These are phyloP conservation scores for Botia kubotai DNA, from an alignment of 2,797 vertebrate species.

Conservation along the genomic window DNA sequence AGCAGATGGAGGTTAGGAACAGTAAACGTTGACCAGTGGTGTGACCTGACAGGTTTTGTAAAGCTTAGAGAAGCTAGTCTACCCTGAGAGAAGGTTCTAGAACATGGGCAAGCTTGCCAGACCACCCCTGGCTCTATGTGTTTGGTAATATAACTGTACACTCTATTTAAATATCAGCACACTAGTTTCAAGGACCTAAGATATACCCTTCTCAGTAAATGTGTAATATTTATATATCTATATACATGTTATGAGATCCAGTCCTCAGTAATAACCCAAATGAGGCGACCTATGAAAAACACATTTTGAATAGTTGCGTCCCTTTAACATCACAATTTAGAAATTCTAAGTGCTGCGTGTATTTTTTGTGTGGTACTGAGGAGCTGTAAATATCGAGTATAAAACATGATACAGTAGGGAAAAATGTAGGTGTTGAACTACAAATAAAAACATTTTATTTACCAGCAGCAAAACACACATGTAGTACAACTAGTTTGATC, in stretches of 20 bases:
- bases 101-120: constrained; percentile 82
- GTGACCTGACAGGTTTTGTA: constrained; percentile 78
- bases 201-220: constrained; percentile 77
- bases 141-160: constrained; percentile 86
- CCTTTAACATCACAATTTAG: constrained; percentile 76
- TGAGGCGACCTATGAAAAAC: constrained; percentile 81
- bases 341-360: constrained; percentile 84
- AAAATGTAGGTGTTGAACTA: constrained; percentile 78
- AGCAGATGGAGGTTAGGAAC: constrained; percentile 37
- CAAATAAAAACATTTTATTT: constrained; percentile 71
- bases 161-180: constrained; percentile 83
- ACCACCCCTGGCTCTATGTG: constrained; percentile 78
- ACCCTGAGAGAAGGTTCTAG: constrained; percentile 86
- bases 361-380: constrained; percentile 81
- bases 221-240: constrained; percentile 80
- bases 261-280: constrained; percentile 82
- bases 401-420: constrained; percentile 72
- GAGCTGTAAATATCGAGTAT: constrained; percentile 77
- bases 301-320: constrained; percentile 74
- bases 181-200: constrained; percentile 81
- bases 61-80: constrained; percentile 85
- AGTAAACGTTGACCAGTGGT: constrained; percentile 67
- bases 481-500: constrained; percentile 4
- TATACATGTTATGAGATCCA: constrained; percentile 76
- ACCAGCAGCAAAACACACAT: constrained; percentile 63